Evolutionary conservation across 1,140 invertebrate species (phyloP).

Genomic region (Meloidogyne floridensis): DNA sequence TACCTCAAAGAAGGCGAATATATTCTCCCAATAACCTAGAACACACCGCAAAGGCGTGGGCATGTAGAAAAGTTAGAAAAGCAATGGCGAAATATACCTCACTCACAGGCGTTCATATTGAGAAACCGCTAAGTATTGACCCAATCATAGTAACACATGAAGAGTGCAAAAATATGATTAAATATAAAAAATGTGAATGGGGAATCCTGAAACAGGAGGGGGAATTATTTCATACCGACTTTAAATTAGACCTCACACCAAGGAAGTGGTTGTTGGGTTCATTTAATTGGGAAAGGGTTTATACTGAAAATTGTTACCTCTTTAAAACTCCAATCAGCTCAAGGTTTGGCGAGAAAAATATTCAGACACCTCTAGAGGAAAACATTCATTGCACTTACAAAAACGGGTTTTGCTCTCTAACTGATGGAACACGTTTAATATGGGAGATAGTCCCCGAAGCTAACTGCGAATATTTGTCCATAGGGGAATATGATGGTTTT

Average conservation of each 20-base stretch:
- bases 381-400: neutral
- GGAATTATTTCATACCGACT: neutral
- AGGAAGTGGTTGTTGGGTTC: constrained; percentile 3
- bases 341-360: neutral
- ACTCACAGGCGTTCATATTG: neutral
- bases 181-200: neutral
- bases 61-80: constrained; percentile 12
- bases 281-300: constrained; percentile 6
- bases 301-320: constrained; percentile 16
- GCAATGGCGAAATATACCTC: neutral
- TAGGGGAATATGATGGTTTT: no score
- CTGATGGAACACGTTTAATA: no score
- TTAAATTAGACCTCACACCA: neutral
- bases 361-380: neutral
- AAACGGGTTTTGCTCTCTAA: no score
- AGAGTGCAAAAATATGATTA: constrained; percentile 15
- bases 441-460: no score
- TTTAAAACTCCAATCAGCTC: neutral
- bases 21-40: constrained; percentile 8
- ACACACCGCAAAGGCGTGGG: neutral
- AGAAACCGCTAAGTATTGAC: neutral
- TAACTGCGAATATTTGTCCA: no score
- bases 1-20: no score
- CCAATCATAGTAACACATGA: neutral
- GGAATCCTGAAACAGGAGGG: neutral